phyloP scores from a whole-genome alignment of 1,140 invertebrate genomes.

The Drosophila tsacasi region DNA sequence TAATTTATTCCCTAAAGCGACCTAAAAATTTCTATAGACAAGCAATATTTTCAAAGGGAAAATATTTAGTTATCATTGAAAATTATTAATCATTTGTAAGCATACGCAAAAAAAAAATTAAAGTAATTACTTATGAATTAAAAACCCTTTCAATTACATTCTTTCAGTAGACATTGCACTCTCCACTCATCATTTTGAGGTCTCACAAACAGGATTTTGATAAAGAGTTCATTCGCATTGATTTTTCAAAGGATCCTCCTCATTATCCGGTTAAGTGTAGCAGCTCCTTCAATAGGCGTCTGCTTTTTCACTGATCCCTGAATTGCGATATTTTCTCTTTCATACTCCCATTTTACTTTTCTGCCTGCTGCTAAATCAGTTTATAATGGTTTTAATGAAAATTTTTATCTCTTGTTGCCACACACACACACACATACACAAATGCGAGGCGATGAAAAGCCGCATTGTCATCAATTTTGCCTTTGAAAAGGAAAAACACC shows the following conservation, averaged over 20 bases:
- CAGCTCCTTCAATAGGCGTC: conserved; percentile 24
- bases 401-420: conserved; percentile 78
- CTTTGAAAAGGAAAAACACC: conserved; percentile 55
- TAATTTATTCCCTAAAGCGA: background rate
- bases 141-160: background rate
- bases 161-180: background rate
- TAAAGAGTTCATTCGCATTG: conserved; percentile 13
- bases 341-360: conserved; percentile 22
- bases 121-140: background rate
- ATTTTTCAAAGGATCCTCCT: conserved; percentile 36
- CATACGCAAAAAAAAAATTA: background rate
- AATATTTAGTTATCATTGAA: too few species aligned
- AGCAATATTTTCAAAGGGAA: too few species aligned
- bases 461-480: conserved; percentile 81
- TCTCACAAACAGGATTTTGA: background rate
- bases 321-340: conserved; percentile 36
- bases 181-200: background rate
- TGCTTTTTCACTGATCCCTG: conserved; percentile 17
- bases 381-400: conserved; percentile 81
- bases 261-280: conserved; percentile 39
- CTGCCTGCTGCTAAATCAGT: conserved; percentile 54
- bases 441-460: conserved; percentile 72
- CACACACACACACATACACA: conserved; percentile 26
- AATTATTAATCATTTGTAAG: background rate
- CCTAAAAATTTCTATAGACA: background rate